These are phyloP conservation scores for Zele albiditarsus DNA, from an alignment of 2,888 invertebrate species.

Conservation along the genomic window DNA sequence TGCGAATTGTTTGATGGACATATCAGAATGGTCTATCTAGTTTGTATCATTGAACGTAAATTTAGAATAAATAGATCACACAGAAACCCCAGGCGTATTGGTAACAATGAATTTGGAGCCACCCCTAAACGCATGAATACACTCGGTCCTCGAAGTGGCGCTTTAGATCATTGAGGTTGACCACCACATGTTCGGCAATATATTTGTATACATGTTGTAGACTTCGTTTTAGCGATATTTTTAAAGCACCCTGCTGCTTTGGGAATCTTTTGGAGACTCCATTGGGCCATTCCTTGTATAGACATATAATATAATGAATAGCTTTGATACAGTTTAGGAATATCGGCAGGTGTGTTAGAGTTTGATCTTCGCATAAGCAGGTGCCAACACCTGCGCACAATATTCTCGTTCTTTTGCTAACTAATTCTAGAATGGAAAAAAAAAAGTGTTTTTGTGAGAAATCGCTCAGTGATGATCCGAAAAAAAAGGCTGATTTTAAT, in stretches of 20 bases:
- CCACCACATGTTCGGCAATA: not conserved
- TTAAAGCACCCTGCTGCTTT: slow-evolving; percentile 8
- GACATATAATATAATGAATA: not conserved
- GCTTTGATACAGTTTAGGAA: not conserved
- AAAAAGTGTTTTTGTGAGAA: not conserved
- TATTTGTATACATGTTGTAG: not conserved
- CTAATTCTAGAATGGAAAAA: not conserved
- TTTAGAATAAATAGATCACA: too few relatives aligned
- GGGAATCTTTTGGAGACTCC: not conserved
- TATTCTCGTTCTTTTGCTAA: not conserved
- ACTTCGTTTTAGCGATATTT: slow-evolving; percentile 20
- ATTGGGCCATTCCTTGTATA: not conserved
- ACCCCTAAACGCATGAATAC: not conserved
- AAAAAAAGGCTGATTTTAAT: not conserved
- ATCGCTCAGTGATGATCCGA: not conserved
- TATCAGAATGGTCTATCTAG: not conserved
- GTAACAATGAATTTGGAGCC: too few relatives aligned
- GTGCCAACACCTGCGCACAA: slow-evolving; percentile 41
- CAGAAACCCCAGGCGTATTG: too few relatives aligned
- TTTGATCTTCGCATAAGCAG: slow-evolving; percentile 32
- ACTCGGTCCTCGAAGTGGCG: not conserved
- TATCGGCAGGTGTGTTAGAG: slow-evolving; percentile 11
- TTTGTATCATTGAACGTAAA: not conserved
- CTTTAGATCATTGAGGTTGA: not conserved
- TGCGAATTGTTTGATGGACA: not conserved